Evolutionary conservation across 2,888 invertebrate species (phyloP), one percentile per base, ranked within the genome.

Genomic region (Euproctis similis): DNA sequence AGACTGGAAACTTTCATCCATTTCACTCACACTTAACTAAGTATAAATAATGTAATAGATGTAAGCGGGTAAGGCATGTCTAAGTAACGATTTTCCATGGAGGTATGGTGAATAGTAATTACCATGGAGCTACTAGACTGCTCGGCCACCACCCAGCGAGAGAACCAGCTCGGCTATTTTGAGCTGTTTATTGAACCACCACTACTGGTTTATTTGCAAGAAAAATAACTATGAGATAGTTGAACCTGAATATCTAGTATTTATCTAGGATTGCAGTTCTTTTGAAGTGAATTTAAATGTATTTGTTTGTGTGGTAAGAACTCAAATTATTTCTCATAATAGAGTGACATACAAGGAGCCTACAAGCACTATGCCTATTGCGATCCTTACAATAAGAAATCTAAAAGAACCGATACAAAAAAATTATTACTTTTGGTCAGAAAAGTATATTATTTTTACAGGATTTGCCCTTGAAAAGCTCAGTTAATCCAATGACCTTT

Each of bases 81-180:
- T 42, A 30, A 35, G 38, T 27, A 26, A 31, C 17, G 24, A 34
- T 24, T 34, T 36, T 39, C 30, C 31, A 33, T 22, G 26, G 40
- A 39, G 36, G 38, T 43, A 33, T 31, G 20, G 26, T 47, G 59
- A 60, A 60, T 65, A 51, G 52, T 44, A 63, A 62, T 56, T 50
- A 52, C 31, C 30, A 7, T 14, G 13, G 34, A 22, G 34, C 31
- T 40, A 59, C 62, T 67, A 75, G 74, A 74, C 74, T 53, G 69
- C 64, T 29, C 66, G 73, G 67, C 75, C 59, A 63, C 70, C 71
- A 67, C 38, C 45, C 48, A 46, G 29, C 36, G 27, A 29, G 37
- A 36, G 18, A 34, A 26, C 31, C 39, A 33, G 22, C 24, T 31
- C 45, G 45, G 47, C 46, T 56, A 54, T 42, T 31, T 25, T 29